Evolutionary conservation across 2,888 invertebrate genomes (phyloP), one percentile per base, ranked within the genome.

Genomic region (Drosophila mercatorum): DNA sequence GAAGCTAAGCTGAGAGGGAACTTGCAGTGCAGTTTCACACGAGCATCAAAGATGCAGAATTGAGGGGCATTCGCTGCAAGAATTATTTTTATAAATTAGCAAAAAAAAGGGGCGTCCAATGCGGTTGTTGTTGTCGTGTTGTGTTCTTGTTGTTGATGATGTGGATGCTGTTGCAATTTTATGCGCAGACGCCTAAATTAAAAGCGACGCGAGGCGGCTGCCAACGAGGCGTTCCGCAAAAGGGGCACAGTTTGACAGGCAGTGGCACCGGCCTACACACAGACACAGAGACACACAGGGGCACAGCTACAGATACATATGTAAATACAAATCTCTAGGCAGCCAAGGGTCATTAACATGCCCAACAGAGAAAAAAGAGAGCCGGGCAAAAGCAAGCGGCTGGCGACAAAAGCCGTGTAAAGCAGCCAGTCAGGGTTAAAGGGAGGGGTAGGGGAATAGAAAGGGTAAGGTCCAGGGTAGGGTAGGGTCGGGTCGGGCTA

Each of bases 111-210:
- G 75, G 57, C 60, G 65, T 68, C 71, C 69, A 44, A 55, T 67
- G 68, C 11, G 46, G n/a, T 12, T 56, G 61, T 43, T 61, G 59
- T 26, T 31, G 49, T 36, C 10, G 49, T 65, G 60, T 55, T 61
- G 44, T 43, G 31, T 28, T 67, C 49, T n/a, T 63, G 60, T 28
- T 67, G 55, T 12, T 63, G 49, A 28, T 66, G 56, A 47, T 72
- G 68, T 28, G 62, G 68, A 64, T 81, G 55, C 53, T 44, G 64
- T 47, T 84, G 88, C 82, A 87, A 89, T 88, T 88, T 88, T 90
- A 89, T 88, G 88, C 88, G 90, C 90, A 86, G 87, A 87, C 90
- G 90, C 88, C 90, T 90, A 90, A 89, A 89, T 90, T 89, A 90
- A 90, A 89, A 80, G 88, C 79, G 80, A 84, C 72, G 88, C 87